Base-by-base conservation (phyloP, 2,113 vertebrate species). In the Pimephales promelas region DNA sequence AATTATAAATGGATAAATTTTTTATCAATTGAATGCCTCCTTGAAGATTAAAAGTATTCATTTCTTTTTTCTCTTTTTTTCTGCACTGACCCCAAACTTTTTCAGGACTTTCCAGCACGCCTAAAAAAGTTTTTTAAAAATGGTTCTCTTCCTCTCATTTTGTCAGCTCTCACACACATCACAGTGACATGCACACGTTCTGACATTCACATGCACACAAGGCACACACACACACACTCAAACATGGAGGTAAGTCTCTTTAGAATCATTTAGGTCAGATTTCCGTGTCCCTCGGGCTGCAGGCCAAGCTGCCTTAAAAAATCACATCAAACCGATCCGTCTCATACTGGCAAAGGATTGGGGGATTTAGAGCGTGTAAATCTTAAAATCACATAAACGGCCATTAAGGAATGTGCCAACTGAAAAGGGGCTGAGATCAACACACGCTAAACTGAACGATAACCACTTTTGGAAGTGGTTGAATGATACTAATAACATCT, bases 241-340 rank as follows among this genome's bases (percentile, higher is more conserved):
- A 2, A 26, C 34, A 34, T 7, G 11, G 71, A 82, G 82, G 72
- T 64, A 45, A 68, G 43, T 92, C 88, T 92, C 92, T 93, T 95
- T 95, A 92, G 92, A 88, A 92, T 93, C 93, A 92, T 94, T 95
- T 94, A 94, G 90, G 91, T 95, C 93, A 95, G 89, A 92, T 91
- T 92, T 92, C 89, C 90, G 86, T 89, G 88, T 92, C 91, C 92
- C 89, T 85, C 90, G 87, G 90, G 90, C 89, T 90, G 86, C 89
- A 85, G 91, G 90, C 91, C 83, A 83, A 83, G 89, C 90, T 93
- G 90, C 90, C 91, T 90, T 89, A 89, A 92, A 91, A 92, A 91
- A 92, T 92, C 92, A 88, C 87, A 87, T 94, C 93, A 93, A 92
- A 93, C 83, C 71, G 61, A 70, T 93, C 90, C 91, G 92, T 90